Evolutionary conservation across 2,888 invertebrate genomes (phyloP).

Genomic region (Tetranychus piercei): DNA sequence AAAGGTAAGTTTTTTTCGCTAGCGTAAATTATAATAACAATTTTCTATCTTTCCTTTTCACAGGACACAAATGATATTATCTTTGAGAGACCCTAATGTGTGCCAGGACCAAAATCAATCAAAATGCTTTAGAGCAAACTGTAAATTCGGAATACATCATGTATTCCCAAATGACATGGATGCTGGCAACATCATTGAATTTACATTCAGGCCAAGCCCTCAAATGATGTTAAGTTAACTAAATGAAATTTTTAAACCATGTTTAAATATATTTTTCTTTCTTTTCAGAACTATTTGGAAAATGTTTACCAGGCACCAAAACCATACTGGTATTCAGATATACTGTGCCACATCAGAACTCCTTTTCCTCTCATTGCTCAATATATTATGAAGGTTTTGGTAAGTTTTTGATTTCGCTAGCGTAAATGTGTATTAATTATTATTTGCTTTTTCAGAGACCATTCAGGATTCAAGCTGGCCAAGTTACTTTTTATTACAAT

Average conservation of each 20-base stretch:
- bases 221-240: too few species aligned
- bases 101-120: too few species aligned
- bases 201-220: too few species aligned
- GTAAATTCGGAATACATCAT: too few species aligned
- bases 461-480: background rate
- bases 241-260: background rate
- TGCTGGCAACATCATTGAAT: too few species aligned
- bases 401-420: background rate
- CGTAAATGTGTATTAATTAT: background rate
- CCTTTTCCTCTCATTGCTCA: background rate
- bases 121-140: too few species aligned
- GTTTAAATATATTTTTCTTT: too few species aligned
- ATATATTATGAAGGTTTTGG: background rate
- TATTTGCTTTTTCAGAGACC: background rate
- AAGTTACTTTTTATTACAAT: background rate
- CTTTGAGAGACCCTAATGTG: too few species aligned
- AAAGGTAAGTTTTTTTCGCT: background rate
- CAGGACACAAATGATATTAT: too few species aligned
- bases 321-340: background rate
- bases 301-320: background rate
- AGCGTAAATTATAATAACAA: background rate
- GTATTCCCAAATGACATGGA: too few species aligned
- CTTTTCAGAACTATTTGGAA: too few species aligned
- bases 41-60: background rate
- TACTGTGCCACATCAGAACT: background rate